Base-by-base conservation (phyloP, 2,797 vertebrate genomes). In the Argya squamiceps region DNA sequence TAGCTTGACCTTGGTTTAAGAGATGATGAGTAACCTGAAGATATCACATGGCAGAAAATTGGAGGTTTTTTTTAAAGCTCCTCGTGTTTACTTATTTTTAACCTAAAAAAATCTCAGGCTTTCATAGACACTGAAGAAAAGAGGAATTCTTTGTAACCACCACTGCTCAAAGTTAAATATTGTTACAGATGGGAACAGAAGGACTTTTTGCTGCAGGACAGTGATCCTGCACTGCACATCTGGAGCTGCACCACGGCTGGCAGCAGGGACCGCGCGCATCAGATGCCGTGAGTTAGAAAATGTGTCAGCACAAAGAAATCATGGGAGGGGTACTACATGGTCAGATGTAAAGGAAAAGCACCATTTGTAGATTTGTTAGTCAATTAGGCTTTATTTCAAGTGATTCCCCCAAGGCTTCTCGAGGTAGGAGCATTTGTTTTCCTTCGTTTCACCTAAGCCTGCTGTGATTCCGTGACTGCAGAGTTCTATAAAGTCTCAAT, bases 281-380 rank as follows among this genome's bases (percentile, higher is more conserved):
- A 84, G 65, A 95, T 37, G 89, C 52, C 69, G 73, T 78, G 46
- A 95, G 58, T 60, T 64, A 96, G 71, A 88, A 85, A 55, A 93
- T 43, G 12, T 82, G 89, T 93, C 58, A 94, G 63, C 68, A 79
- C 53, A 80, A 83, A 96, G 91, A 88, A 95, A 95, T 94, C 20
- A 69, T 53, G 92, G 49, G 70, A 41, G 79, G 41, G 22, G 71
- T 79, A 62, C 85, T 95, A 24, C 39, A 82, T 41, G 68, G 81
- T 85, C 81, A 91, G 63, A 95, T 69, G 93, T 58, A 89, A 92
- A 93, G 83, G 80, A 71, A 90, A 96, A 91, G 75, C 91, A 89
- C 88, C 93, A 96, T 97, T 96, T 95, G 97, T 95, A 95, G 73
- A 96, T 97, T 96, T 95, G 88, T 94, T 95, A 96, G 75, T 92